These are phyloP conservation scores for Drosophila sechellia DNA, from an alignment of 1,140 invertebrate genomes.

Conservation along the genomic window DNA sequence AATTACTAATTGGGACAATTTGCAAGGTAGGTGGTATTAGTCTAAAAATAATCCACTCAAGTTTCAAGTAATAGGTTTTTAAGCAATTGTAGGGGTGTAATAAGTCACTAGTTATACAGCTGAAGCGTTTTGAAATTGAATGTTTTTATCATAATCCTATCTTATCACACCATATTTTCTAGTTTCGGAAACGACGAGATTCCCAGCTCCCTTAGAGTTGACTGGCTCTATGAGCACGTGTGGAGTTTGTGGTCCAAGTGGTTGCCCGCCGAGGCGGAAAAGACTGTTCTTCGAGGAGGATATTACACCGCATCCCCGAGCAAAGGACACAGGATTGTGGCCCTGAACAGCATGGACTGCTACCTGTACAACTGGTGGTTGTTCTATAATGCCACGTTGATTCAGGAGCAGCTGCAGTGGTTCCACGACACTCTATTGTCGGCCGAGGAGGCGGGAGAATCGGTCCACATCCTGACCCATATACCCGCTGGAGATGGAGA, in stretches of 20 bases:
- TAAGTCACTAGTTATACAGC: neutral
- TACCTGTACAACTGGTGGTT: conserved; percentile 90
- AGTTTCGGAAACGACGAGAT: conserved; percentile 59
- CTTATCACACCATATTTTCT: no score
- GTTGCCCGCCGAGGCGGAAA: conserved; percentile 87
- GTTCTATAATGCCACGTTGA: conserved; percentile 74
- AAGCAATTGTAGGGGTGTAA: neutral
- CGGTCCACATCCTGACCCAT: conserved; percentile 93
- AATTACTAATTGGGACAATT: neutral
- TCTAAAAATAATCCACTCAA: neutral
- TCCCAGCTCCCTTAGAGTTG: conserved; percentile 84
- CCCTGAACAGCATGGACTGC: conserved; percentile 90
- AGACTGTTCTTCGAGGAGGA: conserved; percentile 87
- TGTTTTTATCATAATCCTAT: no score
- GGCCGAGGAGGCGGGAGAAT: conserved; percentile 89
- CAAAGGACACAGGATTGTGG: conserved; percentile 89
- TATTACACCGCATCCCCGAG: conserved; percentile 88
- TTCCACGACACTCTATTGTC: conserved; percentile 88
- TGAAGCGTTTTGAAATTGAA: no score
- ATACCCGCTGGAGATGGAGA: conserved; percentile 90
- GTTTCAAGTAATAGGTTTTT: neutral
- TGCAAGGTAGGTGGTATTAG: neutral
- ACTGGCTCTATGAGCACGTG: conserved; percentile 89
- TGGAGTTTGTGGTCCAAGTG: conserved; percentile 88
- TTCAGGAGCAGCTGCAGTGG: conserved; percentile 90